Evolutionary conservation across 2,113 vertebrate genomes (phyloP).

Genomic region (Onychorhynchus coronatus): DNA sequence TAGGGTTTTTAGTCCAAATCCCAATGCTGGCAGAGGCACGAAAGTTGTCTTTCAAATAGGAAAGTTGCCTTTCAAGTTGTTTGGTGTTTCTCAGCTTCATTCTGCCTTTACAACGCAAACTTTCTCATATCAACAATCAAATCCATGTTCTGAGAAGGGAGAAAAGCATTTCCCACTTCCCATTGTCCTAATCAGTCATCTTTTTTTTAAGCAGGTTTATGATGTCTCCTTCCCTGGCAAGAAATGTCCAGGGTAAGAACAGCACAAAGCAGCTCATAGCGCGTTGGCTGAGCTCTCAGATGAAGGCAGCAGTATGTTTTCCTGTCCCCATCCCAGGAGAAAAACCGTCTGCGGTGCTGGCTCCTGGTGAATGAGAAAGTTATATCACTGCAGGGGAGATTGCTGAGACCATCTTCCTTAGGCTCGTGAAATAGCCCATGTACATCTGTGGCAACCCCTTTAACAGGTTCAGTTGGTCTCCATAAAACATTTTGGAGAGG

Average conservation of each 20-base stretch:
- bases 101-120: not conserved
- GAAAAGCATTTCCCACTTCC: not conserved
- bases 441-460: not conserved
- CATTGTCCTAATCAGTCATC: not conserved
- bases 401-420: not conserved
- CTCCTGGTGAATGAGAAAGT: not conserved
- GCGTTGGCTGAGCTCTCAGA: not conserved
- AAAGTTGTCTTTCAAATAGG: not conserved
- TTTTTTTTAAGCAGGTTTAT: not conserved
- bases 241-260: not conserved
- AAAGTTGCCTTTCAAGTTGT: not conserved
- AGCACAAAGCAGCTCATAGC: not conserved
- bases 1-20: not conserved
- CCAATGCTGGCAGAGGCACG: not conserved
- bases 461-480: not conserved
- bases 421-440: not conserved
- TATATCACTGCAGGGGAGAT: not conserved
- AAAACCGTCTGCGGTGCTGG: rapidly evolving
- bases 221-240: not conserved
- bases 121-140: not conserved
- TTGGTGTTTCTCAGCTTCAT: not conserved
- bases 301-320: not conserved
- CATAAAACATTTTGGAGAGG: not conserved
- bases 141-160: not conserved
- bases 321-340: not conserved